Base-by-base conservation (phyloP, 2,888 invertebrate species). In the Cecidostiba fungosa region DNA sequence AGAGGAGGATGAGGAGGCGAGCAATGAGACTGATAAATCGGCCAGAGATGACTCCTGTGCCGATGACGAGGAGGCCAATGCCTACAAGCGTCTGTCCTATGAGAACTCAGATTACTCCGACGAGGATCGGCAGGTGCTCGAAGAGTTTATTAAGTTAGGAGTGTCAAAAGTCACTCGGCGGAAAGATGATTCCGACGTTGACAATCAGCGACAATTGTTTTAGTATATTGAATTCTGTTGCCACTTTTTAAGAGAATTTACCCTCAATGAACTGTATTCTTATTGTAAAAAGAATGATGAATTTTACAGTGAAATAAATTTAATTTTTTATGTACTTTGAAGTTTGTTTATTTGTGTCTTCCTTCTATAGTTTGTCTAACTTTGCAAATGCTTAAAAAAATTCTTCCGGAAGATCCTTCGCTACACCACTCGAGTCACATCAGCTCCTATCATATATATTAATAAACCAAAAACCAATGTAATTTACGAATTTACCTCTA, bases 141-240 rank as follows among this genome's bases (percentile, higher is more conserved):
- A 96, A 59, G 95, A 96, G 91, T 96, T 95, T 88, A 96, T 96
- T 88, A 95, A 95, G 90, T 95, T 95, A 26, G 96, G 96, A 54
- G 96, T 96, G 90, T 95, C 95, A 19, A 95, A 95, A 94, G 95
- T 85, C 16, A 83, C 79, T n/a, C 81, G 81, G 1, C 72, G 73
- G 36, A 62, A 29, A 16, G 47, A 77, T 23, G 62, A 70, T 39
- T 14, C 50, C 16, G 29, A 54, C 54, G 54, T 59, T 69, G 73
- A 86, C 36, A 32, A 36, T 66, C 47, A 69, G 70, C 23, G 19
- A 73, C 43, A 59, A n/a, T 81, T 85, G 62, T 70, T 80, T 23
- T 81, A 81, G 47, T 23, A 73, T 82, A 59, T 59, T 59, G 54
- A 77, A 80, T 62, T 66, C 79, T 86, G 83, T 86, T 86, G 83